Conservation (phyloP, 1,140 invertebrate species). For the Lordiphosa mommai region DNA sequence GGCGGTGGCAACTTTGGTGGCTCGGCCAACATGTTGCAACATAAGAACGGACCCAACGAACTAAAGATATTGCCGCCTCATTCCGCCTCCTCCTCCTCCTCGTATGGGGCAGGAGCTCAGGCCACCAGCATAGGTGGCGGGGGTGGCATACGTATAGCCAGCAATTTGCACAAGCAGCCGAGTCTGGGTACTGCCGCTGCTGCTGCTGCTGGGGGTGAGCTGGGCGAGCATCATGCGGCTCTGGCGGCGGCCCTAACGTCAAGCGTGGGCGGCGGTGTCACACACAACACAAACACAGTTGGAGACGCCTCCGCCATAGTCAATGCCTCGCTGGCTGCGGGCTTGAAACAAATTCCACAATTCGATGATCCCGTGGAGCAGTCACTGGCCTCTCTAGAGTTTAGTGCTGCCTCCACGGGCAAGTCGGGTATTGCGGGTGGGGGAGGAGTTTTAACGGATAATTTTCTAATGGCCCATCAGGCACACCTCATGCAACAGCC, state of each 20-base stretch:
- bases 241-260: constrained; percentile 44
- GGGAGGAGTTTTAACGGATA: constrained; percentile 41
- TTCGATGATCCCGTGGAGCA: constrained; percentile 84
- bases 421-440: constrained; percentile 32
- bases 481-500: constrained; percentile 60
- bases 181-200: constrained; percentile 6
- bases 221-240: constrained; percentile 59
- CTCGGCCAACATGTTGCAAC: constrained; percentile 13
- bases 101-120: constrained; percentile 5
- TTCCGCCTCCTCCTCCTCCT: too few relatives aligned
- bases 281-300: constrained; percentile 39
- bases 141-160: constrained; percentile 74
- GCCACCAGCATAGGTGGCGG: constrained; percentile 27
- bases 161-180: constrained; percentile 72
- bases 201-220: constrained; percentile 20
- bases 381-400: constrained; percentile 84
- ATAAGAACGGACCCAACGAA: constrained; percentile 63
- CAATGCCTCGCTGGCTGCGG: constrained; percentile 59
- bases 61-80: constrained; percentile 27
- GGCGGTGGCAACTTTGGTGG: constrained; percentile 25
- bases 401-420: constrained; percentile 66
- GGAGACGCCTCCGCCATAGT: constrained; percentile 58
- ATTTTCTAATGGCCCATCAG: constrained; percentile 64
- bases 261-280: constrained; percentile 12
- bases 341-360: constrained; percentile 75